Evolutionary conservation across 2,797 vertebrate genomes (phyloP), one percentile per base, ranked within the genome.

Genomic region (Trichosurus vulpecula): DNA sequence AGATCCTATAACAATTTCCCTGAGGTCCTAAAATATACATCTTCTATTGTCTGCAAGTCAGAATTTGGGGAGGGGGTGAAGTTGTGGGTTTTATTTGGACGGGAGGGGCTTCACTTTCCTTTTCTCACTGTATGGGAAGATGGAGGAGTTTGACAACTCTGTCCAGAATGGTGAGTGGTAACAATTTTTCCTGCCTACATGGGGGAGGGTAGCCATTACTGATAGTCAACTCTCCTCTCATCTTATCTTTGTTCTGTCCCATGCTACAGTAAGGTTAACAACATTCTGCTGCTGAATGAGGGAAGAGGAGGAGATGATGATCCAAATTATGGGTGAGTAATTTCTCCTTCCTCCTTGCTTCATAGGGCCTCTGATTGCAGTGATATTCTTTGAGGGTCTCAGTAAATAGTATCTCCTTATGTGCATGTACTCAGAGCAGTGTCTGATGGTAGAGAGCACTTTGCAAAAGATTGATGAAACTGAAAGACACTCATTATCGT

Each of bases 321-420:
- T 55, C 54, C 57, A 81, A 95, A 41, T 91, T 95, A 94, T 93
- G 90, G 93, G 97, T 97, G 74, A 98, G 97, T 98, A 89, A 94
- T 92, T 95, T 96, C 93, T 96, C 13, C 29, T 96, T 92, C 52
- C 81, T 81, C 81, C 29, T 93, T 92, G 51, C 91, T 89, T 54
- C 30, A 74, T 54, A 55, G 53, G 27, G 89, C 96, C 93, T 96
- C 94, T 98, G 97, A 98, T 98, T 98, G 98, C 96, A 31, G 90
- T 66, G 91, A 92, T 97, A 93, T 93, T 96, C 91, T 95, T n/a
- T 31, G n/a, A 94, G 94, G 95, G 61, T 95, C 95, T 97, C 92
- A 31, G 92, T 97, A 96, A 95, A 97, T 89, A 96, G 95, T 41
- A 53, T 89, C 94, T 97, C 31, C 92, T 97, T 96, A 95, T 1